These are phyloP conservation scores for Mirza zaza DNA, from an alignment of 2,113 vertebrate genomes.

Conservation along the genomic window DNA sequence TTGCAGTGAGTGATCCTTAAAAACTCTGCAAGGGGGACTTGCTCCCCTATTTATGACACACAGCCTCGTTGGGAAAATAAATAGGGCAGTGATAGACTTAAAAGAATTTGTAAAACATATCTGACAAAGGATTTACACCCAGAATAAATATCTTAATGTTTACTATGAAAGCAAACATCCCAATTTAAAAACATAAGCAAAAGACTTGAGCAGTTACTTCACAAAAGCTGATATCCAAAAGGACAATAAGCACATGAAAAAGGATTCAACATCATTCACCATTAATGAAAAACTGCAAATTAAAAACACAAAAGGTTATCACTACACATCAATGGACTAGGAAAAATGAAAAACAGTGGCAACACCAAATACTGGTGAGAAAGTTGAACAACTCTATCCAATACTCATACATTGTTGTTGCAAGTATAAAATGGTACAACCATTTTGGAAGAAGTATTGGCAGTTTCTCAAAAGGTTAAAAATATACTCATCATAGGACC, in stretches of 20 bases:
- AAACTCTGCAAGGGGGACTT: not conserved
- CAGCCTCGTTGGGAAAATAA: not conserved
- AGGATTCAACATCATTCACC: not conserved
- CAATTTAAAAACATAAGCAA: not conserved
- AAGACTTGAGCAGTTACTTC: not conserved
- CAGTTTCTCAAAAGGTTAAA: not conserved
- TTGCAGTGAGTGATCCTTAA: not conserved
- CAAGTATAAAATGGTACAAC: not conserved
- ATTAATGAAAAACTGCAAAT: not conserved
- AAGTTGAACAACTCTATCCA: not conserved
- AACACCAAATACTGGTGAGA: not conserved
- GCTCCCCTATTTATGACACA: not conserved
- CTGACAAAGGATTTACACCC: not conserved
- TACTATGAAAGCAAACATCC: not conserved
- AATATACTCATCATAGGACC: not conserved
- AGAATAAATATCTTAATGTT: not conserved
- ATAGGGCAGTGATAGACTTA: not conserved
- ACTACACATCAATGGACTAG: not conserved
- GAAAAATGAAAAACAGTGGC: not conserved
- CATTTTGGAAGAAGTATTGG: not conserved
- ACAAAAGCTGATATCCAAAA: not conserved
- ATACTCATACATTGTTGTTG: not conserved
- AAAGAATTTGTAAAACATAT: not conserved
- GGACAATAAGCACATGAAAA: not conserved
- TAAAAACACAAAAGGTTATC: not conserved